Conservation (phyloP, 2,113 vertebrate genomes). For the Cygnus atratus region DNA sequence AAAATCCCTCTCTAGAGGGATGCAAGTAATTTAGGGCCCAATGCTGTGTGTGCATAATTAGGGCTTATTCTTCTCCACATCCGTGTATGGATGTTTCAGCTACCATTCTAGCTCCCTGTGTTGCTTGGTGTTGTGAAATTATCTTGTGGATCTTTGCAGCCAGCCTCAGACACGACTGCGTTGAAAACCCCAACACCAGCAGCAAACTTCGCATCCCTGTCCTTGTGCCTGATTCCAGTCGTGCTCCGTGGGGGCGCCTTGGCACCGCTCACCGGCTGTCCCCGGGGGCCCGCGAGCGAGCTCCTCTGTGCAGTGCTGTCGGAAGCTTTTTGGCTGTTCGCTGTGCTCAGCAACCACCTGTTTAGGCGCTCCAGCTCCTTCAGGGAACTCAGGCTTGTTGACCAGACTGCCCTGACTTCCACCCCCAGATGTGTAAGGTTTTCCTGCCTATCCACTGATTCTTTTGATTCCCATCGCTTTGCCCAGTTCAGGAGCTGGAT, state of each 20-base stretch:
- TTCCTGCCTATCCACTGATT: not conserved
- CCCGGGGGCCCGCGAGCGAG: no score
- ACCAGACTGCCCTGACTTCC: not conserved
- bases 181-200: no score
- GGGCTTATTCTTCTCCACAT: not conserved
- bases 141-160: not conserved
- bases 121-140: not conserved
- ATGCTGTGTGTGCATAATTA: not conserved
- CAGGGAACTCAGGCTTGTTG: not conserved
- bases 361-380: not conserved
- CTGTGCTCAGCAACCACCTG: not conserved
- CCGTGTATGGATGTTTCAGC: not conserved
- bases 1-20: not conserved
- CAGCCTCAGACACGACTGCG: not conserved
- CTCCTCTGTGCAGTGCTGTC: no score
- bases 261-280: no score
- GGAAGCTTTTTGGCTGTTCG: no score
- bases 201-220: no score
- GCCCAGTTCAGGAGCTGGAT: not conserved
- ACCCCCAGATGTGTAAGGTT: not conserved
- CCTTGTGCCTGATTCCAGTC: no score
- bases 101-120: not conserved
- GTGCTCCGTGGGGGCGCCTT: no score
- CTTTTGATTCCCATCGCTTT: not conserved
- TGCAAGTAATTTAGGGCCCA: not conserved